Evolutionary conservation across 2,113 vertebrate genomes (phyloP).

Genomic region (Sialia sialis): DNA sequence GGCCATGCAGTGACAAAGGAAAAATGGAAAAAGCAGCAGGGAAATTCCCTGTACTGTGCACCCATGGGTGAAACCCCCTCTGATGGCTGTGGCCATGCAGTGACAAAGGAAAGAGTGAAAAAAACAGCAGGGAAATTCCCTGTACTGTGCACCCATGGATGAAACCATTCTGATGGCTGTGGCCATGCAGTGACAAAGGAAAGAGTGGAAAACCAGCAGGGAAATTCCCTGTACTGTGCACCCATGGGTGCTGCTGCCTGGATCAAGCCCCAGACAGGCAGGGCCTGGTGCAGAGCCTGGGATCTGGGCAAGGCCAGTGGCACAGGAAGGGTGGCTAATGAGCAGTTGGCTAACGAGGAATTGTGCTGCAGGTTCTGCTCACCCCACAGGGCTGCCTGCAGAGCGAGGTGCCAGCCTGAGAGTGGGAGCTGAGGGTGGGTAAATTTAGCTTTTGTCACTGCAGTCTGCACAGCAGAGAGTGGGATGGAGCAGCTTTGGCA

Average conservation of each 20-base stretch:
- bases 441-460: constrained; percentile 28
- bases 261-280: background rate
- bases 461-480: background rate
- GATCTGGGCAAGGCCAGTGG: background rate
- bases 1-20: background rate
- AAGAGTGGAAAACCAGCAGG: fast-evolving
- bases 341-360: background rate
- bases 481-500: constrained; percentile 21
- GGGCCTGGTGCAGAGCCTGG: background rate
- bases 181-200: background rate
- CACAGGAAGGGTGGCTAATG: background rate
- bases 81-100: fast-evolving
- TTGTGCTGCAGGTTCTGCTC: background rate
- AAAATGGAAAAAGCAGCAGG: fast-evolving
- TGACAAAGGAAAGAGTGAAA: background rate
- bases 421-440: background rate
- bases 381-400: background rate
- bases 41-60: background rate
- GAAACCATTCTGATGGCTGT: fast-evolving
- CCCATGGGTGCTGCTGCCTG: fast-evolving
- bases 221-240: fast-evolving
- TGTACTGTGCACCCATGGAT: too few species aligned
- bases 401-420: constrained; percentile 17
- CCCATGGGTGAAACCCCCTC: too few species aligned
- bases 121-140: fast-evolving